phyloP scores from a whole-genome alignment of 2,888 invertebrate species.

The Drosophila subquinaria region DNA sequence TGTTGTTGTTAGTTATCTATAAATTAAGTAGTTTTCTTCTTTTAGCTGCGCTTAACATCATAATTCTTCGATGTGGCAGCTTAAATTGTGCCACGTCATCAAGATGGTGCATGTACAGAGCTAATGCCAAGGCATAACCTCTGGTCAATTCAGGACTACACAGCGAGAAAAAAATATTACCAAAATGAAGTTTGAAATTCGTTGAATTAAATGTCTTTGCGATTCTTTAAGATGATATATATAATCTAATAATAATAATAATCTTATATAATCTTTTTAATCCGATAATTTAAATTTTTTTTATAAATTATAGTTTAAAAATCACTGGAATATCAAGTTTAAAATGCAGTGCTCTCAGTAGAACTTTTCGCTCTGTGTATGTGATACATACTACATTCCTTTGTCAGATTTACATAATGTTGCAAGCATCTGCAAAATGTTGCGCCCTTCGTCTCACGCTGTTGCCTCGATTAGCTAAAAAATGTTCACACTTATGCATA shows the following conservation, averaged over 20 bases:
- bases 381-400: not conserved
- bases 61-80: slow-evolving; percentile 64
- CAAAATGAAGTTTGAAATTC: not conserved
- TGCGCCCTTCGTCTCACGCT: slow-evolving; percentile 27
- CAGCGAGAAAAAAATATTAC: not conserved
- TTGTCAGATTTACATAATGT: slow-evolving; percentile 44
- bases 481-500: slow-evolving; percentile 59
- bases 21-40: slow-evolving; percentile 75
- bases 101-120: slow-evolving; percentile 19
- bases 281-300: too few species aligned
- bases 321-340: not conserved
- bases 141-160: not conserved
- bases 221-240: too few species aligned
- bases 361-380: not conserved
- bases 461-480: slow-evolving; percentile 48
- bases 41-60: slow-evolving; percentile 71
- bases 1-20: slow-evolving; percentile 53
- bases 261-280: too few species aligned
- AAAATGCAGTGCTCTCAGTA: not conserved
- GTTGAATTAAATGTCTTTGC: too few species aligned
- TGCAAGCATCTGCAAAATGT: slow-evolving; percentile 23
- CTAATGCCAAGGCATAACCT: slow-evolving; percentile 3
- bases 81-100: slow-evolving; percentile 69
- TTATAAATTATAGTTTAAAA: too few species aligned
- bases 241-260: too few species aligned